Percentiles rank a stretch among this genome's conserved stretches.
These are phyloP conservation scores for Polyodon spathula DNA, from an alignment of 2,113 vertebrate genomes.

Conservation along the genomic window DNA sequence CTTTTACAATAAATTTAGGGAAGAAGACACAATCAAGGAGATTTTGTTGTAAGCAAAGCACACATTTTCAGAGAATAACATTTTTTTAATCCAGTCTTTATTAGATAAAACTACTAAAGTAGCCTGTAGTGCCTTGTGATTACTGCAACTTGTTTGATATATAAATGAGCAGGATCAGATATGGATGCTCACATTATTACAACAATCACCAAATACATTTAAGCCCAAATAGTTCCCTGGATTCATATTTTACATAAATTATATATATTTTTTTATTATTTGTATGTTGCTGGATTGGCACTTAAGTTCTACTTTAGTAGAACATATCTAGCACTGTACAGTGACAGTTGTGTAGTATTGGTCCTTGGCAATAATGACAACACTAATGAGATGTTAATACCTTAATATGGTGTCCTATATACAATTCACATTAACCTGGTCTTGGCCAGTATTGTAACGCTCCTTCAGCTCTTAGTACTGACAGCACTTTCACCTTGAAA, in stretches of 20 bases:
- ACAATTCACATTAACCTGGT: conserved; percentile 43
- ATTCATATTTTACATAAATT: conserved; percentile 7
- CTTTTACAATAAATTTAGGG: conserved; percentile 67
- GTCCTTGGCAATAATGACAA: conserved; percentile 32
- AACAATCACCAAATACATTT: background rate
- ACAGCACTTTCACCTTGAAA: background rate
- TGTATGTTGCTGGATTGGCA: conserved; percentile 14
- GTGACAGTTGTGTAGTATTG: conserved; percentile 8
- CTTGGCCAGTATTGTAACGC: background rate
- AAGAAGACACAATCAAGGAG: conserved; percentile 41
- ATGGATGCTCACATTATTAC: background rate
- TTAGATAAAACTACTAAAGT: conserved; percentile 24
- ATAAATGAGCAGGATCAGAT: background rate
- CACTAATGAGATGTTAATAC: conserved; percentile 47
- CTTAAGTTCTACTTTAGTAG: conserved; percentile 11
- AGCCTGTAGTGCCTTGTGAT: conserved; percentile 21
- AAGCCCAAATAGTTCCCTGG: background rate
- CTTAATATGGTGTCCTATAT: conserved; percentile 55
- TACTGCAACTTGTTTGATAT: conserved; percentile 14
- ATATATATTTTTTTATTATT: no score
- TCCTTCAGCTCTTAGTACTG: conserved; percentile 1
- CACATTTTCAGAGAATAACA: conserved; percentile 17
- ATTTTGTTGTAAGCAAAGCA: conserved; percentile 42
- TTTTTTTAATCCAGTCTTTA: conserved; percentile 45
- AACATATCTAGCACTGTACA: conserved; percentile 7